These are phyloP conservation scores for Thalassophryne amazonica DNA, from an alignment of 2,797 vertebrate species.

Conservation along the genomic window DNA sequence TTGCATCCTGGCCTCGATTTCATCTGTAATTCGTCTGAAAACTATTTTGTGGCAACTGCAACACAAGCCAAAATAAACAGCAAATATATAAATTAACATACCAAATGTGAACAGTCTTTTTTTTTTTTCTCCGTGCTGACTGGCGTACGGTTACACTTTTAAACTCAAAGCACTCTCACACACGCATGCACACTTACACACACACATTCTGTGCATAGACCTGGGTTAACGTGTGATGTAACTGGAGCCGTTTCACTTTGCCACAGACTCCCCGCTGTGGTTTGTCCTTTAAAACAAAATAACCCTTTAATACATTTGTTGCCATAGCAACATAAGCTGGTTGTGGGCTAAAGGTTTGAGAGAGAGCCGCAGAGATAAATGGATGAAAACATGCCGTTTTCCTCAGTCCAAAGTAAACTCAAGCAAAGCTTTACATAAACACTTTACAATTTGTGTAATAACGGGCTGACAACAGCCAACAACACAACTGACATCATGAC, in stretches of 20 bases:
- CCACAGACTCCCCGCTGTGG: slow-evolving; percentile 32
- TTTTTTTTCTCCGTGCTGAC: slow-evolving; percentile 34
- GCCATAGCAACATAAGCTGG: slow-evolving; percentile 59
- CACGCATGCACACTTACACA: slow-evolving; percentile 13
- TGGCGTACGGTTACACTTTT: slow-evolving; percentile 39
- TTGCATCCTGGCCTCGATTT: slow-evolving; percentile 49
- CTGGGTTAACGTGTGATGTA: slow-evolving; percentile 48
- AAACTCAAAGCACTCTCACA: slow-evolving; percentile 35
- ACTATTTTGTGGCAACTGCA: slow-evolving; percentile 34
- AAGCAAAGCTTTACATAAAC: too few relatives aligned
- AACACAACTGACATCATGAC: background rate
- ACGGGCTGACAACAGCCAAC: background rate
- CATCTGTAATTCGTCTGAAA: slow-evolving; percentile 42
- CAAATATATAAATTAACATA: slow-evolving; percentile 69
- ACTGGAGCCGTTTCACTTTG: slow-evolving; percentile 42
- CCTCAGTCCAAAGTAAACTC: too few relatives aligned
- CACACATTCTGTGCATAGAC: slow-evolving; percentile 65
- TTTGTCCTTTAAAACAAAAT: slow-evolving; percentile 51
- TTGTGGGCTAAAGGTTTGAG: slow-evolving; percentile 30
- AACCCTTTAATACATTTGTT: slow-evolving; percentile 62
- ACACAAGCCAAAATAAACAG: slow-evolving; percentile 49
- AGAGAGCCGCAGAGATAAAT: slow-evolving; percentile 37
- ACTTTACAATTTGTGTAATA: too few relatives aligned
- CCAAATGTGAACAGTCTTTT: slow-evolving; percentile 64
- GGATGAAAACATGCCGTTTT: slow-evolving; percentile 24